These are phyloP conservation scores for Deilephila elpenor DNA, from an alignment of 2,888 invertebrate genomes.

Conservation along the genomic window DNA sequence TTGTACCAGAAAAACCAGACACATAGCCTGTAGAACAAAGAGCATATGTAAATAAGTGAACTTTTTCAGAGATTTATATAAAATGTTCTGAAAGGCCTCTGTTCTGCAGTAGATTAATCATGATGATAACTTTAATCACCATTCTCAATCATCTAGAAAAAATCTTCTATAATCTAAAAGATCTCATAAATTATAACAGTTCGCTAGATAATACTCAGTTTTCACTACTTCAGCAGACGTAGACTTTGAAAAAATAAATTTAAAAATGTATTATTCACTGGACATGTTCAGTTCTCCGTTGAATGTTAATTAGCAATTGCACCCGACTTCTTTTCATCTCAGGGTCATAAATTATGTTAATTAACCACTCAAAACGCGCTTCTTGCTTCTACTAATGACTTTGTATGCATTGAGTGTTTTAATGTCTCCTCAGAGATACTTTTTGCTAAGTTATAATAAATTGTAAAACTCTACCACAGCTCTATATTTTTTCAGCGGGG, in stretches of 20 bases:
- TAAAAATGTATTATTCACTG: neutral
- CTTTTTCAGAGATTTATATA: no score
- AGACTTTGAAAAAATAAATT: neutral
- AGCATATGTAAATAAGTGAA: no score
- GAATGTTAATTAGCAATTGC: neutral
- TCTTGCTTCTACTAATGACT: neutral
- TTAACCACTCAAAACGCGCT: neutral
- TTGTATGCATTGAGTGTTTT: slow-evolving; percentile 12
- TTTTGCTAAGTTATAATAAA: neutral
- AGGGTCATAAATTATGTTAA: neutral
- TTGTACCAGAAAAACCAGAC: no score
- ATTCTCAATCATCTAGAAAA: no score
- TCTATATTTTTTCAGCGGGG: no score
- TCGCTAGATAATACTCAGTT: neutral
- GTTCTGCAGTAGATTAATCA: no score
- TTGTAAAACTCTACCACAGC: neutral
- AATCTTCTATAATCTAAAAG: no score
- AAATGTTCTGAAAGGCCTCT: no score
- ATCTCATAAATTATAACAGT: neutral
- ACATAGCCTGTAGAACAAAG: no score
- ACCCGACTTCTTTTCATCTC: neutral
- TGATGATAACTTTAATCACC: no score
- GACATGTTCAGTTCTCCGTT: neutral
- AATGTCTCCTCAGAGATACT: neutral
- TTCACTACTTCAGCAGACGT: neutral